Base-by-base conservation (phyloP, 2,113 vertebrate species). In the Prunella himalayana region DNA sequence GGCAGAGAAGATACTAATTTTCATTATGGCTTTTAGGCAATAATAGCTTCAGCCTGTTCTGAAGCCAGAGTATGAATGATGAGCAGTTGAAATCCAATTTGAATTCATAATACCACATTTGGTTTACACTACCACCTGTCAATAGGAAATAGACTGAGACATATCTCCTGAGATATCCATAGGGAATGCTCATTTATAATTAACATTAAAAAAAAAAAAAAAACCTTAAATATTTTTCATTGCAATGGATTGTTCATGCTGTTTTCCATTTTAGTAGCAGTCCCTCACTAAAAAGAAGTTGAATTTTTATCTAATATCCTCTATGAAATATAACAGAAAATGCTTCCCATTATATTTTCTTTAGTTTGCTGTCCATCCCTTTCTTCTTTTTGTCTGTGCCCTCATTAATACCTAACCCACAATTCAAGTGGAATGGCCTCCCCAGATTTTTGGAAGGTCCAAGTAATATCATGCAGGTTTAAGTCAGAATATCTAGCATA, bases 81-180 rank as follows among this genome's bases (percentile, higher is more conserved):
- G 94, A 97, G 80, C 93, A 95, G 96, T 88, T 96, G 93, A 95
- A 98, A 98, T 97, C 73, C 94, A 97, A 97, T 98, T 98, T 97
- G 94, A 98, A 98, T 98, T 95, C 95, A 97, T 98, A 97, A 98
- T 95, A 97, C 63, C 51, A 78, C 72, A 82, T 97, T 98, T 98
- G 96, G 96, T 97, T 98, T 97, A 95, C 85, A 95, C 92, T 94
- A 77, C 95, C 95, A 97, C 98, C 96, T 98, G 98, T 97, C 97
- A 98, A 96, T 95, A 98, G 90, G 79, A 98, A 97, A 97, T 71
- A 97, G 91, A 95, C 93, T 95, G 94, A 96, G 85, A 94, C 39
- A 15, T 73, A 95, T 90, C 87, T 96, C 83, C 82, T 92, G 87
- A 97, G 82, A 72, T 94, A 97, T 97, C 97, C 79, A 88, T 91